A percentile compares a stretch with the other conserved stretches of the same genome.
phyloP scores from a whole-genome alignment of 2,888 invertebrate genomes.

The Stenichneumon culpator region DNA sequence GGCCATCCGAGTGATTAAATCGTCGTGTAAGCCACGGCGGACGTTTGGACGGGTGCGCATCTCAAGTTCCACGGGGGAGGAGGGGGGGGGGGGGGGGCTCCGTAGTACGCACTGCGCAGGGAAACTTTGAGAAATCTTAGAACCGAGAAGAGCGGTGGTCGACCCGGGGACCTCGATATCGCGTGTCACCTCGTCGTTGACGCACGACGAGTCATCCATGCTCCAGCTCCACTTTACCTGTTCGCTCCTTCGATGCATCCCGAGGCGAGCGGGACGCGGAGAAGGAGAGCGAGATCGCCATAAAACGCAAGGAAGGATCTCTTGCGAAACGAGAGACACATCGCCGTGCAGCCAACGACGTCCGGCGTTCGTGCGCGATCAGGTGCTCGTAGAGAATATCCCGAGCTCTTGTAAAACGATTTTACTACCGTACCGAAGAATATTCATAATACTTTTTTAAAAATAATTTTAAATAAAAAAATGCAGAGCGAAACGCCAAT shows the following conservation, averaged over 20 bases:
- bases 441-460: not conserved
- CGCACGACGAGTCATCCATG: conserved; percentile 54
- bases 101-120: not conserved
- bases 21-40: not conserved
- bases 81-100: no score
- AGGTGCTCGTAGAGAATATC: conserved; percentile 14
- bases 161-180: conserved; percentile 66
- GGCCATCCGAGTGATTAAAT: not conserved
- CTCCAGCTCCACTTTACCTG: conserved; percentile 33
- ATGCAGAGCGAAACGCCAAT: not conserved
- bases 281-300: conserved; percentile 1
- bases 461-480: not conserved
- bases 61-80: conserved; percentile 50
- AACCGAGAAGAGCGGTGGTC: conserved; percentile 65
- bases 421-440: conserved; percentile 13
- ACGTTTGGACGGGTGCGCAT: conserved; percentile 20
- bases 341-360: not conserved
- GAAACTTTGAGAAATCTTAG: conserved; percentile 67
- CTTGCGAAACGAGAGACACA: not conserved
- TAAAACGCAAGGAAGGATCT: not conserved
- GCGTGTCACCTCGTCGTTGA: conserved; percentile 61
- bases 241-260: conserved; percentile 26
- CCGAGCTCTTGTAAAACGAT: conserved; percentile 24
- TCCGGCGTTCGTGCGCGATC: not conserved
- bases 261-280: not conserved